Conservation (phyloP, 92 coral and sea anemone genomes). For the Nematostella vectensis region DNA sequence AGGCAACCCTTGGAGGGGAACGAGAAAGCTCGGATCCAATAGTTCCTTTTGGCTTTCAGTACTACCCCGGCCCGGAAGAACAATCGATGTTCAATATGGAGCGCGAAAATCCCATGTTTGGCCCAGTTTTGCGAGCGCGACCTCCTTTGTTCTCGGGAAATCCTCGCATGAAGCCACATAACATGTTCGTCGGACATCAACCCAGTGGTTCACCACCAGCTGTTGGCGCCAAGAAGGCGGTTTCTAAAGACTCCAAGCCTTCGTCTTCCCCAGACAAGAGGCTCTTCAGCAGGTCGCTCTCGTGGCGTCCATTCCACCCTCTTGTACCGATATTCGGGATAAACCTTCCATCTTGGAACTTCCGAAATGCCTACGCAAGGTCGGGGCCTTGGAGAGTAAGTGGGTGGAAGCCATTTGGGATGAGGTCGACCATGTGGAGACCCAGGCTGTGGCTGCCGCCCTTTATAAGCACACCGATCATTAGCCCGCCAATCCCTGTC, state of each 20-base stretch:
- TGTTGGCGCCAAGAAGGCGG: too few relatives aligned
- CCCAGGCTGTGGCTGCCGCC: neutral
- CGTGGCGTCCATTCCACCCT: conserved; percentile 1
- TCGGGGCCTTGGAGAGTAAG: conserved; percentile 25
- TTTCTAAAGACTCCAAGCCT: too few relatives aligned
- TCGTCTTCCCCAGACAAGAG: neutral
- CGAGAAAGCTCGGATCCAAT: conserved; percentile 2
- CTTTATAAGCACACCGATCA: neutral
- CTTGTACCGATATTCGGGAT: neutral
- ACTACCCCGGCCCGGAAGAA: conserved; percentile 15
- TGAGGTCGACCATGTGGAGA: neutral
- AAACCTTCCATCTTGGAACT: neutral
- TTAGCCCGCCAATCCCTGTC: neutral
- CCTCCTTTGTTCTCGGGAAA: conserved; percentile 1
- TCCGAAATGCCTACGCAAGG: neutral
- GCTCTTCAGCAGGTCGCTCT: neutral
- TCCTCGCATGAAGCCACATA: neutral
- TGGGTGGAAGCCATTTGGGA: neutral
- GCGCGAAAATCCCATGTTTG: conserved; percentile 8
- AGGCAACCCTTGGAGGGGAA: conserved; percentile 9
- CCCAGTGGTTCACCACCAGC: neutral
- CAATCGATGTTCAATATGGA: conserved; percentile 9
- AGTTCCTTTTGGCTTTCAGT: conserved; percentile 22
- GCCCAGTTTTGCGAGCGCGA: conserved; percentile 1
- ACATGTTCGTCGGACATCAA: neutral